Conservation (phyloP, 2,888 invertebrate genomes). For the Lysandra coridon region DNA sequence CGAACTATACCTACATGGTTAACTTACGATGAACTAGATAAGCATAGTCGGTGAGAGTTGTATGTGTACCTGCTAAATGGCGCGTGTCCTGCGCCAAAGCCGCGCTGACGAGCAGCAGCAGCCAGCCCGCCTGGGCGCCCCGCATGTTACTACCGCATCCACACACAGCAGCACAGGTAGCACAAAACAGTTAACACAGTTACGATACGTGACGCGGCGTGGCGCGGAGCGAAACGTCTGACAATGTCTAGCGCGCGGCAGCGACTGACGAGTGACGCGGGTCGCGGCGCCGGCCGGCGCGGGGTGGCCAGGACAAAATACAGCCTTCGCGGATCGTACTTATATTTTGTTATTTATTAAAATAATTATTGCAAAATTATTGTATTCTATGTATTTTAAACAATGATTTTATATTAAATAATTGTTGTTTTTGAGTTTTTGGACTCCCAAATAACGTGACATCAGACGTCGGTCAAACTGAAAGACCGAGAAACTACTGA, state of each 20-base stretch:
- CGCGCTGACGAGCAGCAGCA: slow-evolving; percentile 59
- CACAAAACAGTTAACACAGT: slow-evolving; percentile 38
- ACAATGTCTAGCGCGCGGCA: slow-evolving; percentile 50
- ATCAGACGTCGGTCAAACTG: no score
- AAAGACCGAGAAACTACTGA: no score
- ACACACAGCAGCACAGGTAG: slow-evolving; percentile 64
- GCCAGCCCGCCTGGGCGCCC: slow-evolving; percentile 74
- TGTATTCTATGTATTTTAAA: not conserved
- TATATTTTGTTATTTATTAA: not conserved
- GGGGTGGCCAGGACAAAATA: slow-evolving; percentile 48
- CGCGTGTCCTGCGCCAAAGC: slow-evolving; percentile 69
- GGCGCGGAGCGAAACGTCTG: slow-evolving; percentile 39
- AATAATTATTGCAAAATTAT: not conserved
- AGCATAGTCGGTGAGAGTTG: not conserved
- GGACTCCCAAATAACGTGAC: no score
- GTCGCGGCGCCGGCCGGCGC: slow-evolving; percentile 53
- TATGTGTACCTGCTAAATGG: slow-evolving; percentile 65
- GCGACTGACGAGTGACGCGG: slow-evolving; percentile 59
- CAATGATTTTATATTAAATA: no score
- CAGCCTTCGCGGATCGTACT: not conserved
- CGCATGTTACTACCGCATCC: slow-evolving; percentile 67
- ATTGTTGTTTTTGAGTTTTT: no score
- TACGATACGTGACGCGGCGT: slow-evolving; percentile 39
- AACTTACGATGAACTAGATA: not conserved
- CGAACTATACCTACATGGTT: no score